Evolutionary conservation across 2,888 invertebrate species (phyloP).

Genomic region (Pterobdella sp.): DNA sequence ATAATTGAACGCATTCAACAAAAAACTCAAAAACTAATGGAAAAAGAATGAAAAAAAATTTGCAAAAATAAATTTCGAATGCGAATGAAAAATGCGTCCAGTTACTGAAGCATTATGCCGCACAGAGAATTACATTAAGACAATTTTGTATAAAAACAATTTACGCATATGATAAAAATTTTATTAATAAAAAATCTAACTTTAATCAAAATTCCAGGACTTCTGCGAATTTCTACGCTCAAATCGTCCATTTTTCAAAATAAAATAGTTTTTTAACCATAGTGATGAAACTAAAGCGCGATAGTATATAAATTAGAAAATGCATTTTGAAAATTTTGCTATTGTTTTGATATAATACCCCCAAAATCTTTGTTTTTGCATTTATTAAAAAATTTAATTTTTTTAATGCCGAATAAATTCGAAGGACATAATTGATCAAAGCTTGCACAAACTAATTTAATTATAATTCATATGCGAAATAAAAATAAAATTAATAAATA

Average conservation of each 20-base stretch:
- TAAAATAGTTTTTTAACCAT: constrained; percentile 26
- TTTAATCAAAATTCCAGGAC: constrained; percentile 29
- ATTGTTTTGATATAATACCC: not conserved
- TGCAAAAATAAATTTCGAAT: not conserved
- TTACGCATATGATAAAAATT: not conserved
- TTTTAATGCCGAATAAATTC: not conserved
- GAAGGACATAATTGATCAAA: not conserved
- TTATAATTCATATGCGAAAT: too few species aligned
- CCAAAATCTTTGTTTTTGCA: not conserved
- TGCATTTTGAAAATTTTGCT: not conserved
- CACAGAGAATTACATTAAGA: not conserved
- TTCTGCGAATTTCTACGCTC: constrained; percentile 29
- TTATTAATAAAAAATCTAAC: not conserved
- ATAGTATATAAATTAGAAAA: not conserved
- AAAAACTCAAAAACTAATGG: too few species aligned
- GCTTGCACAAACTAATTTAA: too few species aligned
- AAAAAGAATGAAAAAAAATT: too few species aligned
- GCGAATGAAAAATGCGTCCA: constrained; percentile 8
- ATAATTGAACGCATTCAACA: not conserved
- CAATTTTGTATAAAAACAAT: not conserved
- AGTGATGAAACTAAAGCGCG: constrained; percentile 26
- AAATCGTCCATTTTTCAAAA: constrained; percentile 31
- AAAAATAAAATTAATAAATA: not conserved
- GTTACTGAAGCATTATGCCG: constrained; percentile 12
- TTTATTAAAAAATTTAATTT: not conserved